phyloP scores from a whole-genome alignment of 2,113 vertebrate species.

The Anseranas semipalmata region DNA sequence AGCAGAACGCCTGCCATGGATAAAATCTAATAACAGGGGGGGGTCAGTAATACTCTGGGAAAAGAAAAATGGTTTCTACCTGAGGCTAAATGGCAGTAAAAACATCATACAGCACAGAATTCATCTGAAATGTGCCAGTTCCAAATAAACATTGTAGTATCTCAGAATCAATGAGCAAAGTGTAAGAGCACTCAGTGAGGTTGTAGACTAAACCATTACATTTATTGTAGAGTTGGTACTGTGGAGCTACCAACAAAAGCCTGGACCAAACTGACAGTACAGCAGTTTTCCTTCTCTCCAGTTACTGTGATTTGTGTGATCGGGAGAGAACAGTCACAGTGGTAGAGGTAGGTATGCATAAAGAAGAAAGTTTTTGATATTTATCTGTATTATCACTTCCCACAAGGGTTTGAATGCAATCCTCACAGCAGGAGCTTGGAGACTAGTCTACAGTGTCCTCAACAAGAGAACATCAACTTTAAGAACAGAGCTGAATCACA shows the following conservation, averaged over 20 bases:
- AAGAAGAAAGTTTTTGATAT: not conserved
- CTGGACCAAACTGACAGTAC: not conserved
- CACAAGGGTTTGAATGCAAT: not conserved
- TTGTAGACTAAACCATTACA: not conserved
- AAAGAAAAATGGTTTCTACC: not conserved
- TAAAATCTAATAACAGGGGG: slow-evolving; percentile 33
- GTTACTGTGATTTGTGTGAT: not conserved
- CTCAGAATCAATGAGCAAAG: not conserved
- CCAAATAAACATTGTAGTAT: not conserved
- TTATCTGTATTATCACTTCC: not conserved
- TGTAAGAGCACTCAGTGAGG: not conserved
- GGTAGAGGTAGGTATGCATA: not conserved
- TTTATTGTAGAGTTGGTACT: not conserved
- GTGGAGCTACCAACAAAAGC: not conserved
- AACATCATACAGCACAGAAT: not conserved
- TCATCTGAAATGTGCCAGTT: not conserved
- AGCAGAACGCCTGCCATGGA: not conserved
- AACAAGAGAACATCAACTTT: not conserved
- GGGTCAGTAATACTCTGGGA: not conserved
- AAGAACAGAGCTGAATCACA: not conserved
- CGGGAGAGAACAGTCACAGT: not conserved
- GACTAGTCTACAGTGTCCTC: not conserved
- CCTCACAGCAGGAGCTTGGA: not conserved
- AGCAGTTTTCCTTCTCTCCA: not conserved
- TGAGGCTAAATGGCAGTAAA: not conserved